Evolutionary conservation across 2,888 invertebrate genomes (phyloP).

Genomic region (Cosmorhoe ocellata): DNA sequence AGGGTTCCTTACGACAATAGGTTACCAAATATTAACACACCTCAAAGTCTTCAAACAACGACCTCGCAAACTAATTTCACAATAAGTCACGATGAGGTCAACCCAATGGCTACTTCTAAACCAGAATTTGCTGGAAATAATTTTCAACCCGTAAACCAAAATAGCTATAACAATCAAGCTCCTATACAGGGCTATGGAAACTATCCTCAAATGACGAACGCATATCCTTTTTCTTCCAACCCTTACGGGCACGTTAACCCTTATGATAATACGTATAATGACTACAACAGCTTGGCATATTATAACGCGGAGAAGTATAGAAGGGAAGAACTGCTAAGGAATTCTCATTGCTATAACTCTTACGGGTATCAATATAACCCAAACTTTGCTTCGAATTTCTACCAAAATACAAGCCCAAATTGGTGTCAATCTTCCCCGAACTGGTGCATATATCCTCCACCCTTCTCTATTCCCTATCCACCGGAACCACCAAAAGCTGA

Average conservation of each 20-base stretch:
- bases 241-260: slow-evolving; percentile 79
- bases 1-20: slow-evolving; percentile 71
- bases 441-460: slow-evolving; percentile 84
- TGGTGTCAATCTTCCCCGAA: slow-evolving; percentile 83
- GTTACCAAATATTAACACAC: slow-evolving; percentile 44
- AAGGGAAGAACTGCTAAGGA: slow-evolving; percentile 76
- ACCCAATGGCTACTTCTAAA: slow-evolving; percentile 59
- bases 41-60: slow-evolving; percentile 58
- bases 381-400: slow-evolving; percentile 79
- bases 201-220: slow-evolving; percentile 73
- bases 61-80: slow-evolving; percentile 67
- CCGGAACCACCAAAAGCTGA: slow-evolving; percentile 86
- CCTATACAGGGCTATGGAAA: slow-evolving; percentile 74
- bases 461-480: slow-evolving; percentile 78
- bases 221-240: slow-evolving; percentile 70
- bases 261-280: slow-evolving; percentile 77
- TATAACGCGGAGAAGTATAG: slow-evolving; percentile 81
- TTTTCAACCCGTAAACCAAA: slow-evolving; percentile 70
- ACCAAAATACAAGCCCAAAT: slow-evolving; percentile 75
- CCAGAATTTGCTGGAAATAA: slow-evolving; percentile 69
- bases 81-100: slow-evolving; percentile 67
- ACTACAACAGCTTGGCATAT: slow-evolving; percentile 78
- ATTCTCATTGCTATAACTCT: slow-evolving; percentile 79
- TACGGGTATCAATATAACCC: slow-evolving; percentile 83
- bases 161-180: slow-evolving; percentile 64